Evolutionary conservation across 2,113 vertebrate species (phyloP).

Genomic region (Mustela lutreola): DNA sequence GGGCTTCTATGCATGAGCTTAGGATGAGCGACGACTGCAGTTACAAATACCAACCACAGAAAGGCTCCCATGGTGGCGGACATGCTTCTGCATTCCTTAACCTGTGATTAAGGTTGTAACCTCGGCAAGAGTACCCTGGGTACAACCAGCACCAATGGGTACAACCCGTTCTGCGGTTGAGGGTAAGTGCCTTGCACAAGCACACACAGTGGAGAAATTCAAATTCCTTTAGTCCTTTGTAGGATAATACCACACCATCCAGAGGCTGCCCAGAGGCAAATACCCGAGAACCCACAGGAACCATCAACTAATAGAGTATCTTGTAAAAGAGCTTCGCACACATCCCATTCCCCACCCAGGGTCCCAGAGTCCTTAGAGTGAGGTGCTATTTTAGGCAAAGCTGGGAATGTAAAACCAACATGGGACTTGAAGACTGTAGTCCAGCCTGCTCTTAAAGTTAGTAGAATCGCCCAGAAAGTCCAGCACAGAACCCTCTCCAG

Average conservation of each 20-base stretch:
- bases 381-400: rapidly evolving
- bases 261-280: background rate
- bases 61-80: background rate
- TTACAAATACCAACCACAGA: rapidly evolving
- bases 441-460: background rate
- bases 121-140: background rate
- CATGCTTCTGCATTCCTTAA: background rate
- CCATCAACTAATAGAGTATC: background rate
- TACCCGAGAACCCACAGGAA: background rate
- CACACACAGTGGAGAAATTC: background rate
- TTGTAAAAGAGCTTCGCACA: background rate
- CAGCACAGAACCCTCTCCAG: background rate
- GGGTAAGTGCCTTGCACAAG: background rate
- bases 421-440: background rate
- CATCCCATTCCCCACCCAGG: no score
- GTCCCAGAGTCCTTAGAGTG: background rate
- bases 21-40: rapidly evolving
- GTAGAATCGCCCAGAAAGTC: background rate
- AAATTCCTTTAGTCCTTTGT: background rate
- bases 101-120: background rate
- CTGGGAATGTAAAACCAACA: background rate
- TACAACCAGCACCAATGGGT: no score
- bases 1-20: background rate
- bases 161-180: background rate
- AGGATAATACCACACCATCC: no score